phyloP scores from a whole-genome alignment of 2,113 vertebrate genomes.

The Prunella himalayana region DNA sequence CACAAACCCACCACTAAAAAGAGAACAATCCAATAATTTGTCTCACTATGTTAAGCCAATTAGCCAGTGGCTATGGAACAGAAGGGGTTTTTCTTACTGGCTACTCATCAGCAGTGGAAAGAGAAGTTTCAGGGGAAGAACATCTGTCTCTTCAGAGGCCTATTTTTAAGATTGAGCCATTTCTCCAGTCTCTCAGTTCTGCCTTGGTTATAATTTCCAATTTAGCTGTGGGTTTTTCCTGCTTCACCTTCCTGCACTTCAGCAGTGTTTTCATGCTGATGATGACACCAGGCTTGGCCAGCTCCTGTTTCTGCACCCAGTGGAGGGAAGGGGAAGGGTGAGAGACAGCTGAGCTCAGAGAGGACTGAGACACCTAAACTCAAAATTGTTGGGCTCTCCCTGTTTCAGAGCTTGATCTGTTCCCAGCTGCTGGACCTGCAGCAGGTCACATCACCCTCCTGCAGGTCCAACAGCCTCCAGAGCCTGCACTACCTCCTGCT shows the following conservation, averaged over 20 bases:
- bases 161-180: background rate
- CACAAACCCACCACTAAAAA: conserved; percentile 37
- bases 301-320: too few relatives aligned
- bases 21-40: conserved; percentile 53
- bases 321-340: background rate
- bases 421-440: background rate
- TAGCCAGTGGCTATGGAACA: conserved; percentile 9
- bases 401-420: background rate
- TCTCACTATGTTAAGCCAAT: conserved; percentile 40
- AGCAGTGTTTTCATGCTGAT: background rate
- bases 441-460: background rate
- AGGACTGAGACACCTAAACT: background rate
- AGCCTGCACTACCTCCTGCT: background rate
- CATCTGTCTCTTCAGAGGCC: background rate
- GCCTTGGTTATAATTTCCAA: background rate
- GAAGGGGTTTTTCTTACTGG: background rate
- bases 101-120: background rate
- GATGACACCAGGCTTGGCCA: background rate
- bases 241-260: background rate
- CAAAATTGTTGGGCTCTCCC: background rate
- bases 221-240: background rate
- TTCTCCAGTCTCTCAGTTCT: background rate
- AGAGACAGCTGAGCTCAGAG: background rate
- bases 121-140: background rate
- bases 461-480: background rate